Evolutionary conservation across 2,797 vertebrate species (phyloP).

Genomic region (Protosalanx chinensis): DNA sequence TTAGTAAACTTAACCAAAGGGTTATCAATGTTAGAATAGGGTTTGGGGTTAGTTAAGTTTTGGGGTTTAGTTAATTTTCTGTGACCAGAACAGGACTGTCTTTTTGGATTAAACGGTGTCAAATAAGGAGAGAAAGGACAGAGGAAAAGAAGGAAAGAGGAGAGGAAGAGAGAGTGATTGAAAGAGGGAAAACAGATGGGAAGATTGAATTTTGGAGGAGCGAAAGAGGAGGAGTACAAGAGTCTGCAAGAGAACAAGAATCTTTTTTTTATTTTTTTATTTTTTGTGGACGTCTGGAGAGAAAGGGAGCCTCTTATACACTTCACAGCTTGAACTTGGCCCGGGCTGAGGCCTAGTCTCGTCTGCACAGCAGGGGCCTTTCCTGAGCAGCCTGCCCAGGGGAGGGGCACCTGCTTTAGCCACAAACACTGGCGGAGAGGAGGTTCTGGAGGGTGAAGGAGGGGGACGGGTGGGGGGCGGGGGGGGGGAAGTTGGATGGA

Average conservation of each 20-base stretch:
- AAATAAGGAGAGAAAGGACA: slow-evolving; percentile 26
- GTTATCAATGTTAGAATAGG: too few species aligned
- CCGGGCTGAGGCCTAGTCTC: slow-evolving; percentile 74
- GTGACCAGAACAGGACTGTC: neutral
- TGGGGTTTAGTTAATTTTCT: neutral
- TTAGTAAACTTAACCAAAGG: too few species aligned
- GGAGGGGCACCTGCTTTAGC: slow-evolving; percentile 83
- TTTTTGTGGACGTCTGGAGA: slow-evolving; percentile 66
- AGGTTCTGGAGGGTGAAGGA: slow-evolving; percentile 35
- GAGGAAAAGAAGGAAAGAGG: slow-evolving; percentile 13
- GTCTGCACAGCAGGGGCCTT: slow-evolving; percentile 77
- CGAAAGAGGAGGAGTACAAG: slow-evolving; percentile 36
- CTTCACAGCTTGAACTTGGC: slow-evolving; percentile 76
- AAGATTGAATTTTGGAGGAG: slow-evolving; percentile 67
- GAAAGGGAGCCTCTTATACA: slow-evolving; percentile 76
- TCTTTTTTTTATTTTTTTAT: slow-evolving; percentile 41
- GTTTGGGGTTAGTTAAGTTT: neutral
- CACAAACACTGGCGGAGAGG: slow-evolving; percentile 68
- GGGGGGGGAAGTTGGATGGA: slow-evolving; percentile 60
- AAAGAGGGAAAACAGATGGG: slow-evolving; percentile 78
- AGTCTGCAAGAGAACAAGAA: slow-evolving; percentile 33
- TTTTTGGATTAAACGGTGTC: slow-evolving; percentile 13
- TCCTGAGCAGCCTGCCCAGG: slow-evolving; percentile 79
- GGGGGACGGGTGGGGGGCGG: slow-evolving; percentile 46
- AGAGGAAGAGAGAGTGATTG: slow-evolving; percentile 51